phyloP scores from a whole-genome alignment of 35 echinoderm and acorn worm genomes.

The Ophioderma brevispina region DNA sequence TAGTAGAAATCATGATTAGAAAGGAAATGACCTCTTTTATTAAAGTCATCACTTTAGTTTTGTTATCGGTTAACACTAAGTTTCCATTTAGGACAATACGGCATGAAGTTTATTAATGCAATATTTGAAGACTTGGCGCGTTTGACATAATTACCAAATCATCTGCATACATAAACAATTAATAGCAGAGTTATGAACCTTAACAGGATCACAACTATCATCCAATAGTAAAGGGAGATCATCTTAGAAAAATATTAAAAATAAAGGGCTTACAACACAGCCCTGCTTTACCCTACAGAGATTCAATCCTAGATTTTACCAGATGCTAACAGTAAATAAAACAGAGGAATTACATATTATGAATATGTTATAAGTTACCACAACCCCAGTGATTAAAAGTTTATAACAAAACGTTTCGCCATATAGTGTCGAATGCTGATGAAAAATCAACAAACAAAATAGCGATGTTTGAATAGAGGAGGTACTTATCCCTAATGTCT shows the following conservation, averaged over 20 bases:
- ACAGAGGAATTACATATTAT: not conserved
- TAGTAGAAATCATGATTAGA: not conserved
- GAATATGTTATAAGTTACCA: not conserved
- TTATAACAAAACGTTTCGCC: not conserved
- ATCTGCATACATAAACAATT: constrained; percentile 11
- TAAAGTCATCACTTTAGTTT: not conserved
- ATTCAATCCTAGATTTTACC: not conserved
- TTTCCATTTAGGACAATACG: not conserved
- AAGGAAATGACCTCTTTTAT: not conserved
- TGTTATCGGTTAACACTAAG: constrained; percentile 1
- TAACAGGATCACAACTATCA: not conserved
- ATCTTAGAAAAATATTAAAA: not conserved
- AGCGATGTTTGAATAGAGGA: not conserved
- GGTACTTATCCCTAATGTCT: too few relatives aligned
- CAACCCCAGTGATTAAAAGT: not conserved
- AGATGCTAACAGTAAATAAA: not conserved
- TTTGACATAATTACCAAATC: not conserved
- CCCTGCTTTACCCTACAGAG: not conserved
- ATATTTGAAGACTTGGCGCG: not conserved
- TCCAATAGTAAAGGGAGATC: not conserved
- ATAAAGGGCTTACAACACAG: too few relatives aligned
- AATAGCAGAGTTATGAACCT: not conserved
- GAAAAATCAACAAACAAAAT: not conserved
- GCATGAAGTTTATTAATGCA: not conserved
- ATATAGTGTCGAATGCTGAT: not conserved